Evolutionary conservation across 2,888 invertebrate species (phyloP), one percentile per base, ranked within the genome.

Genomic region (Hecatera dysodea): DNA sequence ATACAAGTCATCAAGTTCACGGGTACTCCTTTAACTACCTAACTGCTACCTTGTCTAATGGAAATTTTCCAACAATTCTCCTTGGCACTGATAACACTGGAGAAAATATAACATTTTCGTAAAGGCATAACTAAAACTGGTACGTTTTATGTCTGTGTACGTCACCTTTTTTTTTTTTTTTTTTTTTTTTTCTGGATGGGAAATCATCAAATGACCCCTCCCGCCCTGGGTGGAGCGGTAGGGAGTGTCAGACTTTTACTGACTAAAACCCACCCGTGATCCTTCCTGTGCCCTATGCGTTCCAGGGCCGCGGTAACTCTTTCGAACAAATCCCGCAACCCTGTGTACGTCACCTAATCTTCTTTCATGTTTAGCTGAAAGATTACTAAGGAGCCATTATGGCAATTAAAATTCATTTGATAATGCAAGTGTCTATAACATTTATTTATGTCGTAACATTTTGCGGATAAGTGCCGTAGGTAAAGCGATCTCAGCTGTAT

Each of bases 1-100:
- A 61, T 65, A 50, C 52, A 68, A 72, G 52, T 67, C 57, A 65
- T 48, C 60, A 68, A 72, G 48, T 67, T 24, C 42, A 61, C 22
- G 19, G 56, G 53, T 33, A 22, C 46, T 55, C 55, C 56, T 55
- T 36, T 44, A 29, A 46, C 29, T 57, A 68, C 46, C 39, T 65
- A 39, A 67, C n/a, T 57, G 33, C 12, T 15, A 36, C 33, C 36
- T 56, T 36, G 15, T 15, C 22, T 50, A 67, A 56, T 60, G 33
- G 48, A 63, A 64, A 46, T 66, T 66, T 63, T 66, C 29, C 55
- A 39, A 46, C 11, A 19, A 59, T 57, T 66, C 67, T 60, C 59
- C 42, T 65, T 56, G 65, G 50, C 48, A 64, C 63, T 53, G 52
- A 44, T 42, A 67, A 62, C 15, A 65, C n/a, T 68, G 52, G 56